These are phyloP conservation scores for Trichogramma pretiosum DNA, from an alignment of 1,140 invertebrate species.

Conservation along the genomic window DNA sequence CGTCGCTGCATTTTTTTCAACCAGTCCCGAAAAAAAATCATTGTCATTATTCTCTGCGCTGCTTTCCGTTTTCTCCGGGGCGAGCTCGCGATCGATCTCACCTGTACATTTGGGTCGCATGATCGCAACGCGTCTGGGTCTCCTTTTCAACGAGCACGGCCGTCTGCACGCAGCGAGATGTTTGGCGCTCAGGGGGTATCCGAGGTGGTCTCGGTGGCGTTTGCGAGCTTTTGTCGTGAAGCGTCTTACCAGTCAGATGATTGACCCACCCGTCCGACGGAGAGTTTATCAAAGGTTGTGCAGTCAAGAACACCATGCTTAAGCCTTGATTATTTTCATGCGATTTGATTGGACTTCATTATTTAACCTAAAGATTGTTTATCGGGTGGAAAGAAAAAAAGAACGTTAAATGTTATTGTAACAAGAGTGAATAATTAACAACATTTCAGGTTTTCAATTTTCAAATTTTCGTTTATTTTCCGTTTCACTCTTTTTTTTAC, in stretches of 20 bases:
- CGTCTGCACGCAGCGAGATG: constrained; percentile 52
- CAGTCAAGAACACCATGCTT: too few relatives aligned
- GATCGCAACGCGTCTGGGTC: constrained; percentile 29
- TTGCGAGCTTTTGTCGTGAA: constrained; percentile 57
- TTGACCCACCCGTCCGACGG: constrained; percentile 56
- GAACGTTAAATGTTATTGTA: too few relatives aligned
- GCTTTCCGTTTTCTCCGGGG: neutral
- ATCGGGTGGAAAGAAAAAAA: too few relatives aligned
- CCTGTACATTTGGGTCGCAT: constrained; percentile 39
- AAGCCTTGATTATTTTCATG: too few relatives aligned
- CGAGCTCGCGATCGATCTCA: constrained; percentile 9
- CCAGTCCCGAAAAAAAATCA: neutral
- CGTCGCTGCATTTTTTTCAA: constrained; percentile 26
- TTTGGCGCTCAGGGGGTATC: constrained; percentile 43
- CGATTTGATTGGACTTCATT: too few relatives aligned
- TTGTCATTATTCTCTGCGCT: neutral
- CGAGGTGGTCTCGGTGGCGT: constrained; percentile 50
- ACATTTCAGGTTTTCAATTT: too few relatives aligned
- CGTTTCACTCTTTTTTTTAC: too few relatives aligned
- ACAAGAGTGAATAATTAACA: too few relatives aligned
- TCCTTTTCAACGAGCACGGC: constrained; percentile 42
- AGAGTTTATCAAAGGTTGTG: constrained; percentile 51
- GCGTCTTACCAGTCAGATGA: constrained; percentile 47
- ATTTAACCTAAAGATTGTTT: too few relatives aligned
- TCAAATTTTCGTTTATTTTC: too few relatives aligned